A percentile compares a stretch with the other conserved stretches of the same genome.
These are phyloP conservation scores for Buceros bicornis DNA, from an alignment of 2,797 vertebrate species.

Conservation along the genomic window DNA sequence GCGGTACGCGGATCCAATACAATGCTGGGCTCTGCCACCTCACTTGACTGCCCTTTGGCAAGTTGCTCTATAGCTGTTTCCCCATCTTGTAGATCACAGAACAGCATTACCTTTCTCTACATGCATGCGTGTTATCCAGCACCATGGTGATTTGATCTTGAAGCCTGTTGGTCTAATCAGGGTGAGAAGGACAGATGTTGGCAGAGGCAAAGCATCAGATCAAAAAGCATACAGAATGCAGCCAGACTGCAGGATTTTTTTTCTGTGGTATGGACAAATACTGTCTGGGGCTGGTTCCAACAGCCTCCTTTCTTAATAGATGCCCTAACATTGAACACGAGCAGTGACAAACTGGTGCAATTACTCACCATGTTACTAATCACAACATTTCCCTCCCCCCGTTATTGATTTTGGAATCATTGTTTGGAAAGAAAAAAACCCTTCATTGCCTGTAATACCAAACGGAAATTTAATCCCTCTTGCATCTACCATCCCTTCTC, in stretches of 20 bases:
- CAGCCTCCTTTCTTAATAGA: neutral
- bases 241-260: neutral
- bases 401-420: conserved; percentile 62
- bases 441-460: conserved; percentile 43
- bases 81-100: fast-evolving
- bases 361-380: conserved; percentile 47
- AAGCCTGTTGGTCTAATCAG: neutral
- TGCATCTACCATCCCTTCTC: conserved; percentile 27
- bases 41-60: neutral
- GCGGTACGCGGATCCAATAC: too few relatives aligned
- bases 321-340: neutral
- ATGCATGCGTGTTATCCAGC: neutral
- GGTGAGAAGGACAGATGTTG: neutral
- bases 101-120: neutral
- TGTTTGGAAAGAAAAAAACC: neutral
- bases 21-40: neutral
- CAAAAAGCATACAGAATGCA: neutral
- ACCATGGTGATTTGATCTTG: fast-evolving
- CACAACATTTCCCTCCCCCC: conserved; percentile 12
- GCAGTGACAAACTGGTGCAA: neutral
- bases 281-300: neutral
- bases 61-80: neutral
- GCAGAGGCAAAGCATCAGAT: neutral
- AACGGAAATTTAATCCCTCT: conserved; percentile 69
- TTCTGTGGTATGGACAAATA: neutral